These are phyloP conservation scores for Fragum fragum DNA, from an alignment of 2,888 invertebrate genomes.

Conservation along the genomic window DNA sequence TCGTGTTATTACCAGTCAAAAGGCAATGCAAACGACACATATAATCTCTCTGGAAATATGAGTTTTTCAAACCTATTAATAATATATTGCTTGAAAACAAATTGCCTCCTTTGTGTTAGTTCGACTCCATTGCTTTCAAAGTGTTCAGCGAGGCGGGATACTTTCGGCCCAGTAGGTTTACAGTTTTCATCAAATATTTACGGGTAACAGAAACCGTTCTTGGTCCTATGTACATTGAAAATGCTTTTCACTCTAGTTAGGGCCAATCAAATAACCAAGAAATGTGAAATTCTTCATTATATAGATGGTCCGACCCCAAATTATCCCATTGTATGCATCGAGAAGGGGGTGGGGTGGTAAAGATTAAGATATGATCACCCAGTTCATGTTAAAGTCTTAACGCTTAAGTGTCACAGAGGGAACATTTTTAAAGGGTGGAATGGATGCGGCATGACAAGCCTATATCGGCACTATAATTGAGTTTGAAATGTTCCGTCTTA, in stretches of 20 bases:
- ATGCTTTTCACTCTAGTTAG: no score
- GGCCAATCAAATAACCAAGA: no score
- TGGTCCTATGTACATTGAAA: not conserved
- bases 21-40: no score
- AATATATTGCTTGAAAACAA: slow-evolving; percentile 18
- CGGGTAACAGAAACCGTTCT: not conserved
- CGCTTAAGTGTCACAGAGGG: no score
- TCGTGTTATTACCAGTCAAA: no score
- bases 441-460: not conserved
- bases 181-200: slow-evolving; percentile 27
- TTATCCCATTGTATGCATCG: no score
- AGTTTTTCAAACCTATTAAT: slow-evolving; percentile 19
- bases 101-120: slow-evolving; percentile 10
- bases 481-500: not conserved
- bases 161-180: not conserved
- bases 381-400: no score
- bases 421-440: no score
- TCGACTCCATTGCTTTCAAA: slow-evolving; percentile 2
- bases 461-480: slow-evolving; percentile 10
- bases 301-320: no score
- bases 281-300: no score
- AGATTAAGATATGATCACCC: no score
- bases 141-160: not conserved
- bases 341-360: no score
- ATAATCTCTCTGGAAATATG: not conserved